Conservation (phyloP, 2,113 vertebrate genomes). For the Rhinolophus sinicus region DNA sequence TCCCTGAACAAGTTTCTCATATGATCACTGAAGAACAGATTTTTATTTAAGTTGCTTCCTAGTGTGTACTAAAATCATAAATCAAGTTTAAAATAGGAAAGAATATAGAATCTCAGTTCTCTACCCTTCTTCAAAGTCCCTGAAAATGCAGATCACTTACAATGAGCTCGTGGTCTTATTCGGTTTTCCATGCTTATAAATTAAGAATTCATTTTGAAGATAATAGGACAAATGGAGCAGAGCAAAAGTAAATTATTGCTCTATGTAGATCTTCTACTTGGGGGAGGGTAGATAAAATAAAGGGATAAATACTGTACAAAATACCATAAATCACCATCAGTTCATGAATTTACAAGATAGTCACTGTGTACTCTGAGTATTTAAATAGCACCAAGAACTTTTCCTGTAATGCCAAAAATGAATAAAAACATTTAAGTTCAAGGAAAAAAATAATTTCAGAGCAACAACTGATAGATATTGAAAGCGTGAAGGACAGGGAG, state of each 20-base stretch:
- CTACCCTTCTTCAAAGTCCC: neutral
- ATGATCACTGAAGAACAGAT: neutral
- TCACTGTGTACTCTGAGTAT: neutral
- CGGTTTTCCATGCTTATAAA: neutral
- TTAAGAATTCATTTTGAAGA: neutral
- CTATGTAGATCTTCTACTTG: neutral
- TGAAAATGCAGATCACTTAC: neutral
- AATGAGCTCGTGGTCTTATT: neutral
- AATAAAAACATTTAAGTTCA: neutral
- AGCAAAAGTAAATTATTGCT: neutral
- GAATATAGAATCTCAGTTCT: neutral
- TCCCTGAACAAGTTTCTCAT: neutral
- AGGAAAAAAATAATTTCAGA: neutral
- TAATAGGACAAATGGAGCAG: neutral
- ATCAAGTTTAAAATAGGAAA: neutral
- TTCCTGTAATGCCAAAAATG: neutral
- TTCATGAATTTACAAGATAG: neutral
- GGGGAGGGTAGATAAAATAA: neutral
- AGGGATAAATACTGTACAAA: neutral
- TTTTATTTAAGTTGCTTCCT: slow-evolving; percentile 1
- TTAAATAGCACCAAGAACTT: neutral
- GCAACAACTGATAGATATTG: neutral
- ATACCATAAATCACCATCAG: neutral
- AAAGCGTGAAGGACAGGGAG: neutral
- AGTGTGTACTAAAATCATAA: neutral